Percentiles rank a stretch among this genome's conserved stretches.
These are phyloP conservation scores for Slavum lentiscoides DNA, from an alignment of 2,888 invertebrate genomes.

Conservation along the genomic window DNA sequence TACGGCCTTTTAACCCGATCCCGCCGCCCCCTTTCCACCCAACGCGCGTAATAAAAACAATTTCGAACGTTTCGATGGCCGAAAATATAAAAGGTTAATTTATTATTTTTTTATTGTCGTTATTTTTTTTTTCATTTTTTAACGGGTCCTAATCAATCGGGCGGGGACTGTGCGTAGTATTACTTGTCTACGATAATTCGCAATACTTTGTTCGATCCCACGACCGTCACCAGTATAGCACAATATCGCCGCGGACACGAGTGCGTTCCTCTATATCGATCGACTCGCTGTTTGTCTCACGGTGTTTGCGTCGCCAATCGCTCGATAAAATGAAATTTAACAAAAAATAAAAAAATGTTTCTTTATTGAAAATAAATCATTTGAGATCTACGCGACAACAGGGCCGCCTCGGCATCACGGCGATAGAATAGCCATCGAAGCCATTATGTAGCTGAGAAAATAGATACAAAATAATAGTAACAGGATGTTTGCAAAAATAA, in stretches of 20 bases:
- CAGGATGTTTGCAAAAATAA: too few species aligned
- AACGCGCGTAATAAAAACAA: conserved; percentile 28
- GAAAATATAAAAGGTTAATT: conserved; percentile 12
- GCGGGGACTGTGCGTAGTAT: neutral
- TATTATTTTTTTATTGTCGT: neutral
- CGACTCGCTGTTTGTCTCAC: too few species aligned
- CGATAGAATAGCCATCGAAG: too few species aligned
- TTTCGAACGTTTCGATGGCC: conserved; percentile 39
- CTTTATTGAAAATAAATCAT: too few species aligned
- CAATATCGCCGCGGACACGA: neutral
- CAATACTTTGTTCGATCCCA: conserved; percentile 15
- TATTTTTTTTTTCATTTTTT: neutral
- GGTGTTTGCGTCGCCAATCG: too few species aligned
- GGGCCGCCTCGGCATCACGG: too few species aligned
- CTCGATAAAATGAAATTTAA: too few species aligned
- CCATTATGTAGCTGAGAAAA: too few species aligned
- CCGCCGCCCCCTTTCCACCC: conserved; percentile 4
- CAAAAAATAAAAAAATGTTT: too few species aligned
- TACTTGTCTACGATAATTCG: conserved; percentile 22
- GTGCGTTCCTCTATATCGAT: too few species aligned
- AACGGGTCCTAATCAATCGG: conserved; percentile 41
- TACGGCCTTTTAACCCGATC: conserved; percentile 40
- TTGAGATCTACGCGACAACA: too few species aligned
- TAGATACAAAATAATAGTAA: too few species aligned
- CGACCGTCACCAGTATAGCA: neutral